Percentiles rank a stretch among this genome's conserved stretches.
These are phyloP conservation scores for Gobius niger DNA, from an alignment of 2,113 vertebrate genomes.

Conservation along the genomic window DNA sequence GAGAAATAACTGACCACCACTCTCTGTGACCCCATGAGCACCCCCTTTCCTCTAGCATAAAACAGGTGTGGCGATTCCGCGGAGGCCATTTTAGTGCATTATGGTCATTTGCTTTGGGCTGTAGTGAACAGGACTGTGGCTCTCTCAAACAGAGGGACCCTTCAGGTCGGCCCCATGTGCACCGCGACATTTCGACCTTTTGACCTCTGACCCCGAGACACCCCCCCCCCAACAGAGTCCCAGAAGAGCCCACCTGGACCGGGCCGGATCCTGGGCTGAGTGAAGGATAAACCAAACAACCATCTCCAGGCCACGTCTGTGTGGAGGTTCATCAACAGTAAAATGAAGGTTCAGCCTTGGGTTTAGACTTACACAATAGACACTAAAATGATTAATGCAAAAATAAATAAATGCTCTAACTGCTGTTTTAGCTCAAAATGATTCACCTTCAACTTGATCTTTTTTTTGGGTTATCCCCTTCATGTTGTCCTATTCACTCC, in stretches of 20 bases:
- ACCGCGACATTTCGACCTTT: not conserved
- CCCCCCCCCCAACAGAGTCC: not conserved
- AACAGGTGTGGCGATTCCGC: not conserved
- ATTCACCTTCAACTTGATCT: too few relatives aligned
- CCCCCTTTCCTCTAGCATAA: not conserved
- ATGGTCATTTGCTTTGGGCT: not conserved
- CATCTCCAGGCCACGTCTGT: not conserved
- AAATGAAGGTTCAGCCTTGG: too few relatives aligned
- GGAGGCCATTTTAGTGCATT: not conserved
- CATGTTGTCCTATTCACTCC: too few relatives aligned
- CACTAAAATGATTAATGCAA: too few relatives aligned
- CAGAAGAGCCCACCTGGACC: not conserved
- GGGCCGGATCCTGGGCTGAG: not conserved
- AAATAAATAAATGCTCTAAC: too few relatives aligned
- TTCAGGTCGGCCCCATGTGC: not conserved
- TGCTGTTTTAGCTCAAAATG: too few relatives aligned
- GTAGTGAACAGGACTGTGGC: not conserved
- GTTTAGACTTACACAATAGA: too few relatives aligned
- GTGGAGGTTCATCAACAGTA: too few relatives aligned
- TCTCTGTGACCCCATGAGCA: too few relatives aligned
- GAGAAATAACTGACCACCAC: too few relatives aligned
- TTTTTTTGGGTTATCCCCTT: too few relatives aligned
- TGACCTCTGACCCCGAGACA: not conserved
- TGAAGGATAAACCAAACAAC: not conserved
- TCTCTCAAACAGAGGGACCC: not conserved